Evolutionary conservation across 2,113 vertebrate species (phyloP), one percentile per base, ranked within the genome.

Genomic region (Equus quagga): DNA sequence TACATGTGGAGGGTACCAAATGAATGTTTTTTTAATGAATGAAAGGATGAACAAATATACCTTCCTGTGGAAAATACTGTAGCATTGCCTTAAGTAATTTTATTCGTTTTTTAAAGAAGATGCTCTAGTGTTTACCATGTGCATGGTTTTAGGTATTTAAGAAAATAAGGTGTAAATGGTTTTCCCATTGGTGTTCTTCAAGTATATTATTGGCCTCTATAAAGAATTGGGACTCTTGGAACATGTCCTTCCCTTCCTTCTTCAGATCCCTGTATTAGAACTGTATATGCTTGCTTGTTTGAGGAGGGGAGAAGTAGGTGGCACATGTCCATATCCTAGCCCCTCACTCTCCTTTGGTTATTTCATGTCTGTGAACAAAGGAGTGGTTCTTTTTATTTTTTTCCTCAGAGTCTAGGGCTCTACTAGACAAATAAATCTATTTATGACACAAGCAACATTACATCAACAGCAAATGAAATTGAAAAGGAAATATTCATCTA

Each of bases 401-500:
- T 87, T 33, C 31, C n/a, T 82, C 33, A 56, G n/a, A 90, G 11
- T 84, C 46, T 36, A 87, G 36, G 94, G 51, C 49, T 92, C 62
- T 95, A 8, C 60, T 72, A 26, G 70, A 56, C 91, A 88, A 92
- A 84, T 82, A 85, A 6, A 14, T 81, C 78, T 87, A 21, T 83
- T 87, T 81, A 81, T 76, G 76, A 76, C n/a, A 91, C 15, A 91
- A 81, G 28, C 46, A 93, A 28, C 41, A 80, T 88, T 92, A 91
- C 10, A 70, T 93, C 54, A 94, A 65, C 62, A 93, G n/a, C 41
- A 87, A 89, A 75, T 96, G 44, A 58, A 83, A 70, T 0, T 91
- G 76, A 73, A 97, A 95, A 86, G 69, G 72, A 92, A 96, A 92
- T 96, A 91, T 1, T 81, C 31, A 36, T 91, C 36, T 96, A 60